Evolutionary conservation across 2,888 invertebrate species (phyloP).

Genomic region (Odontocolon sp.): DNA sequence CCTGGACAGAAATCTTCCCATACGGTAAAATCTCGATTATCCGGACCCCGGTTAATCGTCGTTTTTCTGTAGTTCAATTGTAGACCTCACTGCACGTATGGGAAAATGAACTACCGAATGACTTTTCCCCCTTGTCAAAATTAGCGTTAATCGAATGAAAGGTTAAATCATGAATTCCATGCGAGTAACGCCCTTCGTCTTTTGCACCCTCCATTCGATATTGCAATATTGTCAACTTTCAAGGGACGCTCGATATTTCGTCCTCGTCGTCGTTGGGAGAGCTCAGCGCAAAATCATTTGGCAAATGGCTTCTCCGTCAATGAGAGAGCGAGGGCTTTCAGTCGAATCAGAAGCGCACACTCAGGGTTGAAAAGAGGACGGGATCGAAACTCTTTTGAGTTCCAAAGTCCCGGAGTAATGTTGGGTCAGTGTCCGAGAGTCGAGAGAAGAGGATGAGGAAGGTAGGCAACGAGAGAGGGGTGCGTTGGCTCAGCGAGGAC

Average conservation of each 20-base stretch:
- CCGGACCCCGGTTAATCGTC: too few relatives aligned
- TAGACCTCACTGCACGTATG: constrained; percentile 43
- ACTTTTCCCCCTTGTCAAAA: constrained; percentile 33
- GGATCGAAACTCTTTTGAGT: constrained; percentile 51
- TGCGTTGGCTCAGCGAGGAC: constrained; percentile 9
- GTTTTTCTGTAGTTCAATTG: constrained; percentile 14
- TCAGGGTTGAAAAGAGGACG: constrained; percentile 15
- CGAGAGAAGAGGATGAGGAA: constrained; percentile 3
- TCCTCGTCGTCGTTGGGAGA: constrained; percentile 20
- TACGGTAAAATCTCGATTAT: too few relatives aligned
- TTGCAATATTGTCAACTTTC: neutral
- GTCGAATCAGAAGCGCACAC: constrained; percentile 60
- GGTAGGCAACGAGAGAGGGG: neutral
- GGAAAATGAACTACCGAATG: constrained; percentile 10
- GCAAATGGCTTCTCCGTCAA: constrained; percentile 67
- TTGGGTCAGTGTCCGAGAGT: constrained; percentile 28
- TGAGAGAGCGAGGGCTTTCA: constrained; percentile 60
- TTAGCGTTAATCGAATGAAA: constrained; percentile 50
- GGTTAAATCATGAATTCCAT: constrained; percentile 40
- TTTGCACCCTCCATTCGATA: constrained; percentile 17
- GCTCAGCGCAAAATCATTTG: constrained; percentile 67
- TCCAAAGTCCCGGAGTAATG: constrained; percentile 37
- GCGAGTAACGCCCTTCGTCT: neutral
- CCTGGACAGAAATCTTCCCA: too few relatives aligned
- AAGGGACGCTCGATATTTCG: neutral